Base-by-base conservation (phyloP, 2,888 invertebrate species). In the Lithosia quadra region DNA sequence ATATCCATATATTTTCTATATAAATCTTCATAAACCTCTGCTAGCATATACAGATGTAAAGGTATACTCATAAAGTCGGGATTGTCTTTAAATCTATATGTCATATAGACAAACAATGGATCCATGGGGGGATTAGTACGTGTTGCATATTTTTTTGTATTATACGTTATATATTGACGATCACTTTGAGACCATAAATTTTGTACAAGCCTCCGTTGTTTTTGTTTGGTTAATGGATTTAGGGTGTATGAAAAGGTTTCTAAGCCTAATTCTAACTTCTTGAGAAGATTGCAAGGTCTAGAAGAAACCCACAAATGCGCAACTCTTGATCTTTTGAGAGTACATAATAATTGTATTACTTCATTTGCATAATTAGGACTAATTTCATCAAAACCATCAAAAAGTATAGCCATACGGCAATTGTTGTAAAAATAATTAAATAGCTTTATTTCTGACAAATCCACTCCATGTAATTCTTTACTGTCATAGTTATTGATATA, bases 351-450 rank as follows among this genome's bases (percentile, higher is more conserved):
- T 28, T 76, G 55, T 13, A 77, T 69, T 57, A 75, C 74, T 33
- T 72, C 68, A 33, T 63, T 39, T 9, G 73, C 63, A 49, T 69
- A 82, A 67, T 80, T 74, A 0, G 81, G 81, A 65, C 75, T 76
- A 49, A 82, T 80, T 75, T 82, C 81, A 71, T 82, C 81, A 71
- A 80, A 80, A 43, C 81, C 80, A 55, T 82, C 81, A 11, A 81
- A 72, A 43, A 82, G 34, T 7, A 77, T 24, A 8, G 28, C 69
- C 22, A 79, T 57, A n/a, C 69, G 60, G 13, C 62, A 22, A 34
- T 72, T 78, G 49, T 78, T 76, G 61, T 67, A 79, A 67, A 73
- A 71, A 67, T 76, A 49, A 60, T 69, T 67, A 65, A 79, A 72
- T 43, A 73, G 58, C 18, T 69, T 58, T 21, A 79, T 67, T 74